Evolutionary conservation across 2,888 invertebrate genomes (phyloP).

Genomic region (Cosmorhoe ocellata): DNA sequence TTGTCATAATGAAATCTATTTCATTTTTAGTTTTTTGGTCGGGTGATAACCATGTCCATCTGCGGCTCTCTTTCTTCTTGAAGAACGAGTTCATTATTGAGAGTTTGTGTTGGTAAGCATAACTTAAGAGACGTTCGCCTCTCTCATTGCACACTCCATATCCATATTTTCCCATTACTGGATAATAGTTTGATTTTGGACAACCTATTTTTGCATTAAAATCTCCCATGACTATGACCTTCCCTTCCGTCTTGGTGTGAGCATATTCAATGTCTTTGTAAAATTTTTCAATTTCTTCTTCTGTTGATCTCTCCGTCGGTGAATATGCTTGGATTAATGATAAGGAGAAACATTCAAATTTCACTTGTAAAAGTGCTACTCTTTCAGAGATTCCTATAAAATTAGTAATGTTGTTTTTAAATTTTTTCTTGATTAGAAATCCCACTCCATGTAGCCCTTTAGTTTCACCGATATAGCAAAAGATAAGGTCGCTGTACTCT

Average conservation of each 20-base stretch:
- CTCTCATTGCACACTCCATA: conserved; percentile 25
- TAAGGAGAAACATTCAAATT: background rate
- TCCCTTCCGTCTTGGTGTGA: conserved; percentile 3
- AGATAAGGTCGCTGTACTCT: background rate
- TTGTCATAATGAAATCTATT: background rate
- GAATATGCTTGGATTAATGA: conserved; percentile 1
- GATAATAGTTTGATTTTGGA: conserved; percentile 2
- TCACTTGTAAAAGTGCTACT: background rate
- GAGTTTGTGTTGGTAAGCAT: conserved; percentile 4
- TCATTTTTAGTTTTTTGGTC: background rate
- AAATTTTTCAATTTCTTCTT: conserved; percentile 10
- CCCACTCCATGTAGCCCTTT: background rate
- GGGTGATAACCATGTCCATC: conserved; percentile 1
- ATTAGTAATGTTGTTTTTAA: background rate
- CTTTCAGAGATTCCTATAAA: background rate
- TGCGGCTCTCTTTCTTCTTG: conserved; percentile 6
- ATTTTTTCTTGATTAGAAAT: background rate
- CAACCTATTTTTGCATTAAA: conserved; percentile 32
- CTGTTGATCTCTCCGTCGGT: background rate
- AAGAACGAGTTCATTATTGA: conserved; percentile 12
- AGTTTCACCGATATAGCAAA: background rate
- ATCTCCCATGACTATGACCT: conserved; percentile 30
- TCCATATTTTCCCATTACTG: conserved; percentile 22
- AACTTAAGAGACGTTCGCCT: conserved; percentile 9
- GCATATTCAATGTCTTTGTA: conserved; percentile 28